These are phyloP conservation scores for Zonitis immaculata DNA, from an alignment of 2,888 invertebrate genomes.

Conservation along the genomic window DNA sequence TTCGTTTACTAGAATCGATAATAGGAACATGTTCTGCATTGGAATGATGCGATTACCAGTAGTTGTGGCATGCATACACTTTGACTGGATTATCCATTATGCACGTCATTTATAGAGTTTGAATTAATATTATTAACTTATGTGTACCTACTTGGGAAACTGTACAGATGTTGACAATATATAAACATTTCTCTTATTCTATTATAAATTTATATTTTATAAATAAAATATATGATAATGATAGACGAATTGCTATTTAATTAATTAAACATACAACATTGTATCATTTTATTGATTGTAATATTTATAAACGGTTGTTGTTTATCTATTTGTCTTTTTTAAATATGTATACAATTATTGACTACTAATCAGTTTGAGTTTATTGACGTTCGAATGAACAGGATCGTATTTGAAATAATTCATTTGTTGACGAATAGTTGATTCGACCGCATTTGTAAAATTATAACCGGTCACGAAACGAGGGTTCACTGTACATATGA, in stretches of 20 bases:
- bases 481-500: no score
- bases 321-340: neutral
- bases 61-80: constrained; percentile 15
- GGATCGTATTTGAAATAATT: no score
- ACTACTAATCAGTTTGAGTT: neutral
- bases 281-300: neutral
- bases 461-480: no score
- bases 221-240: neutral
- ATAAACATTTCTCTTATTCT: constrained; percentile 12
- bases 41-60: constrained; percentile 21
- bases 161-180: constrained; percentile 6
- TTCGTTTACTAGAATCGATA: constrained; percentile 11
- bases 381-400: neutral
- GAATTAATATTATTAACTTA: constrained; percentile 19
- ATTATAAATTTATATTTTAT: neutral
- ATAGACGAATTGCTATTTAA: neutral
- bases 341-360: neutral
- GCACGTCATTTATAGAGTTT: constrained; percentile 13
- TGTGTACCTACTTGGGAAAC: constrained; percentile 15
- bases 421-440: no score
- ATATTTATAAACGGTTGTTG: neutral
- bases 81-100: constrained; percentile 13
- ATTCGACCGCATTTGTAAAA: no score
- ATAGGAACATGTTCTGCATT: constrained; percentile 21
- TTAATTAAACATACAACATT: neutral